A percentile compares a stretch with the other conserved stretches of the same genome.
Conservation (phyloP, 2,888 invertebrate genomes). For the Diogma glabrata region DNA sequence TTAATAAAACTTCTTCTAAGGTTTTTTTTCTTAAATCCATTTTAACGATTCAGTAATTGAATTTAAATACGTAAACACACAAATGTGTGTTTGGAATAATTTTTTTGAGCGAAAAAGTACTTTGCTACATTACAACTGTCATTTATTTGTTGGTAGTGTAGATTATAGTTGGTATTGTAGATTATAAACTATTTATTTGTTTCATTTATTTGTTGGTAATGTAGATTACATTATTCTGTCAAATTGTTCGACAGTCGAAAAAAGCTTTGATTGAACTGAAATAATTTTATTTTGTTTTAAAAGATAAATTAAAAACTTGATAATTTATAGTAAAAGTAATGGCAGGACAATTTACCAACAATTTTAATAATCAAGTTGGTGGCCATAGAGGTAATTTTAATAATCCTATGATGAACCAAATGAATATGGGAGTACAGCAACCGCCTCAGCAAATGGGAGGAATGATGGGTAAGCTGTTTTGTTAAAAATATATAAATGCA, state of each 20-base stretch:
- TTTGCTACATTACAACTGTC: too few species aligned
- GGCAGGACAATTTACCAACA: constrained; percentile 28
- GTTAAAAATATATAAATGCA: neutral
- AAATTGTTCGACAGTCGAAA: neutral
- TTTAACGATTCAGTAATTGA: too few species aligned
- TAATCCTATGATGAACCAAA: constrained; percentile 23
- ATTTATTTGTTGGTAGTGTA: too few species aligned
- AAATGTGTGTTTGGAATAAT: too few species aligned
- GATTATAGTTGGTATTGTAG: too few species aligned
- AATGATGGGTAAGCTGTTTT: constrained; percentile 18
- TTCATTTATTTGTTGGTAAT: neutral
- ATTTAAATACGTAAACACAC: too few species aligned
- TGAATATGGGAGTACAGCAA: constrained; percentile 21
- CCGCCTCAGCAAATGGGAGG: constrained; percentile 15
- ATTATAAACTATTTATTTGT: neutral
- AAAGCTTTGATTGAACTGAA: too few species aligned
- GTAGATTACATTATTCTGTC: neutral
- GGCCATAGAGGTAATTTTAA: constrained; percentile 26
- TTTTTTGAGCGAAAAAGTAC: too few species aligned
- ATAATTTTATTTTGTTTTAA: neutral
- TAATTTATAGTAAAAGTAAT: constrained; percentile 17
- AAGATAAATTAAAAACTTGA: neutral
- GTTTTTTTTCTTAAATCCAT: constrained; percentile 14
- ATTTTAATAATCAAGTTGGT: constrained; percentile 25
- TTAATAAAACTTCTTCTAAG: constrained; percentile 24